Evolutionary conservation across 2,113 vertebrate genomes (phyloP).

Genomic region (Esox niger): DNA sequence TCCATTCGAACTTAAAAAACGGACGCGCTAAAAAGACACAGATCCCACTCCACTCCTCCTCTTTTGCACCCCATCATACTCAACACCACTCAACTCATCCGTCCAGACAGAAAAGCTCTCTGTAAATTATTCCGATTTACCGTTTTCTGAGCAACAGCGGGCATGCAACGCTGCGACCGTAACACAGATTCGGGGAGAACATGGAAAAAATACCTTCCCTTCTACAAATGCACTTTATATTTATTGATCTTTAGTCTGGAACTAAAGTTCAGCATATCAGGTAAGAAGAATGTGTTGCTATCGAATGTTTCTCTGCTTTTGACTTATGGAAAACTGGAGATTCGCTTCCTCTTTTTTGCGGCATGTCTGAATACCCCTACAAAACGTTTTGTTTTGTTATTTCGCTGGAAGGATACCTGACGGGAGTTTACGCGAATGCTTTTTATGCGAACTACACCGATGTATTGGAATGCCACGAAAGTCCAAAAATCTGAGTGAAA

Average conservation of each 20-base stretch:
- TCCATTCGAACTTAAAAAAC: conserved; percentile 64
- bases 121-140: conserved; percentile 29
- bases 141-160: conserved; percentile 43
- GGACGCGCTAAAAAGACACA: conserved; percentile 50
- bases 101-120: conserved; percentile 18
- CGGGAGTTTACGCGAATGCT: background rate
- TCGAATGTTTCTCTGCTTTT: conserved; percentile 8
- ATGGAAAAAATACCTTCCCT: conserved; percentile 55
- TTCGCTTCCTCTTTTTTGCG: background rate
- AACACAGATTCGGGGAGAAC: conserved; percentile 41
- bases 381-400: background rate
- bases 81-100: conserved; percentile 39
- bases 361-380: background rate
- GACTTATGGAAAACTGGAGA: conserved; percentile 14
- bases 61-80: conserved; percentile 9
- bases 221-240: conserved; percentile 78
- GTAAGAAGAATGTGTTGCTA: conserved; percentile 48
- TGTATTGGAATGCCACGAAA: conserved; percentile 71
- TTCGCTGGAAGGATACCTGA: background rate
- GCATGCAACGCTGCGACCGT: conserved; percentile 65
- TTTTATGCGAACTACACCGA: conserved; percentile 29
- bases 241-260: conserved; percentile 72
- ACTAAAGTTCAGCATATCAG: conserved; percentile 59
- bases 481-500: conserved; percentile 81
- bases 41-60: conserved; percentile 12